A percentile compares a stretch with the other conserved stretches of the same genome.
These are phyloP conservation scores for Eidolon helvum DNA, from an alignment of 2,113 vertebrate species.

Conservation along the genomic window DNA sequence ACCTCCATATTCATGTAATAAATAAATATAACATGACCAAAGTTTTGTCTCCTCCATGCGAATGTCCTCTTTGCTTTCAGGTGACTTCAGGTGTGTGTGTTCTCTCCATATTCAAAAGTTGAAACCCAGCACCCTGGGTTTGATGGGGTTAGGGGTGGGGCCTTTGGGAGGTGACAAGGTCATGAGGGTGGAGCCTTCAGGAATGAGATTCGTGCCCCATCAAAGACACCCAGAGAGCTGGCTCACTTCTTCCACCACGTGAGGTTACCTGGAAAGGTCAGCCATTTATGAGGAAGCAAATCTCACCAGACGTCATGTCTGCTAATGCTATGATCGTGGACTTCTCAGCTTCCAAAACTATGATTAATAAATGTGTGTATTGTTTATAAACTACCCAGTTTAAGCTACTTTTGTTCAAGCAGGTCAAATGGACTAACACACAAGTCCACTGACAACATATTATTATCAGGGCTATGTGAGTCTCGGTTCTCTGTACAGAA, in stretches of 20 bases:
- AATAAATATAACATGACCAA: background rate
- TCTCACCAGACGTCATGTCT: background rate
- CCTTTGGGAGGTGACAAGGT: background rate
- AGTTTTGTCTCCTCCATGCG: background rate
- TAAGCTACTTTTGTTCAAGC: background rate
- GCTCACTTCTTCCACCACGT: background rate
- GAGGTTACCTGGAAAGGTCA: background rate
- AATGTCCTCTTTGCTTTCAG: background rate
- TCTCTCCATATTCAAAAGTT: background rate
- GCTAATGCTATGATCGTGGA: background rate
- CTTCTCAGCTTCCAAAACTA: background rate
- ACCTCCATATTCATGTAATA: no score
- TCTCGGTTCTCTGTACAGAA: background rate
- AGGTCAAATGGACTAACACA: background rate
- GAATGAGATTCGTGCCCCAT: background rate
- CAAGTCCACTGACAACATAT: background rate
- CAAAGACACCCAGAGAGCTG: background rate
- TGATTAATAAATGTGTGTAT: background rate
- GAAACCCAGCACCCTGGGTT: background rate
- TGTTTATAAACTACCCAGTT: background rate
- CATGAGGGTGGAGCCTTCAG: background rate
- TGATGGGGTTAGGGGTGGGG: background rate
- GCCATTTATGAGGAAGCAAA: background rate
- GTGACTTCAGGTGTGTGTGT: background rate
- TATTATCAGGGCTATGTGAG: background rate